phyloP scores from a whole-genome alignment of 2,888 invertebrate genomes.

The Tinea trinotella region DNA sequence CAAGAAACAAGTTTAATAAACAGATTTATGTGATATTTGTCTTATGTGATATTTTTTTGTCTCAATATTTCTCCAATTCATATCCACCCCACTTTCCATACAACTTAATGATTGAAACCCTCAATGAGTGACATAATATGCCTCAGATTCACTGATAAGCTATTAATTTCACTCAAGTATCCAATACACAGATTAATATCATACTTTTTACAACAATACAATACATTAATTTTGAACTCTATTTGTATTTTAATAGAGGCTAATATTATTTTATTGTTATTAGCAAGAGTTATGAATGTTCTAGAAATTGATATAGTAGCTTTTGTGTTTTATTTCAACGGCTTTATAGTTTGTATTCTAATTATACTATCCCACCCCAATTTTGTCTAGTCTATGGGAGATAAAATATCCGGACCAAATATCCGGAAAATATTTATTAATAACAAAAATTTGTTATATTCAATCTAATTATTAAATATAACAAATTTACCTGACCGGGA shows the following conservation, averaged over 20 bases:
- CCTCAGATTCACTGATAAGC: constrained; percentile 58
- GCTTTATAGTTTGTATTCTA: too few species aligned
- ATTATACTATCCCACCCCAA: too few species aligned
- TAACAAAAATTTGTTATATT: too few species aligned
- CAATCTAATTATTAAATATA: too few species aligned
- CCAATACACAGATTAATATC: constrained; percentile 29
- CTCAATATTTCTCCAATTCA: neutral
- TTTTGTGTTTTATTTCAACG: constrained; percentile 48
- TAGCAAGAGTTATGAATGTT: neutral
- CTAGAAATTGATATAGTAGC: constrained; percentile 51
- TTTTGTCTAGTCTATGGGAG: too few species aligned
- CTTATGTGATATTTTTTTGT: too few species aligned
- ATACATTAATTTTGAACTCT: neutral
- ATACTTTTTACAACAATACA: constrained; percentile 17
- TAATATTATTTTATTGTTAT: neutral
- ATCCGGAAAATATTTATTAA: too few species aligned
- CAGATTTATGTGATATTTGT: too few species aligned
- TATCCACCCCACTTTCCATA: constrained; percentile 22
- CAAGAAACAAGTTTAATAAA: too few species aligned
- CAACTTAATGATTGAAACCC: constrained; percentile 41
- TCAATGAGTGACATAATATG: constrained; percentile 64
- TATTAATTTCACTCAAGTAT: constrained; percentile 67
- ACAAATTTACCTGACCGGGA: too few species aligned
- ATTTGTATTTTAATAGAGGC: neutral
- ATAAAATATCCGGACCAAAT: too few species aligned